These are phyloP conservation scores for Tamandua tetradactyla DNA, from an alignment of 2,797 vertebrate genomes.

Conservation along the genomic window DNA sequence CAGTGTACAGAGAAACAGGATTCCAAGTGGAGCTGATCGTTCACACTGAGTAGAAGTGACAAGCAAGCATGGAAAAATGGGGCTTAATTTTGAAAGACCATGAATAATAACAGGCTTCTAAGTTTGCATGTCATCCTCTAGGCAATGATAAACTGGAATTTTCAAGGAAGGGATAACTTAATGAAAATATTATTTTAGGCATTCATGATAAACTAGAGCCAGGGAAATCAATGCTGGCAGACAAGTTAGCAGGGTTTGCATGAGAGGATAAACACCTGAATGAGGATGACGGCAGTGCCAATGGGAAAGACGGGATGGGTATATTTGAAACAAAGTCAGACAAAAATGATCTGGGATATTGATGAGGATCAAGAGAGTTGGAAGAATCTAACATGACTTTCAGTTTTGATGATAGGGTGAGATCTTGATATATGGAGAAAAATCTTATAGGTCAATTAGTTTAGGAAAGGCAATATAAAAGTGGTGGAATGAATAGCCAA, in stretches of 20 bases:
- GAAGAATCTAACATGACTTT: not conserved
- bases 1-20: not conserved
- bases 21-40: not conserved
- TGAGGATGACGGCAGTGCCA: not conserved
- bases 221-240: not conserved
- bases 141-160: not conserved
- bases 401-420: not conserved
- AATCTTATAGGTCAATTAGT: not conserved
- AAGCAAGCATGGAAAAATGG: not conserved
- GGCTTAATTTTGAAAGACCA: not conserved
- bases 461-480: slow-evolving; percentile 4
- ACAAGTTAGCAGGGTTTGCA: not conserved
- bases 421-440: not conserved
- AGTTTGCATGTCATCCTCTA: not conserved
- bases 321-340: not conserved
- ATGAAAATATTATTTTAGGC: not conserved
- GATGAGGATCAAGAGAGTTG: not conserved
- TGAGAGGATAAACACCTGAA: not conserved
- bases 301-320: not conserved
- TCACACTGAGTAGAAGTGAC: not conserved
- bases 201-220: not conserved
- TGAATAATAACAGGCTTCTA: not conserved
- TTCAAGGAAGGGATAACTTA: not conserved
- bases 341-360: not conserved
- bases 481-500: not conserved